Evolutionary conservation across 2,113 vertebrate species (phyloP), one percentile per base, ranked within the genome.

Genomic region (Stegastes partitus): DNA sequence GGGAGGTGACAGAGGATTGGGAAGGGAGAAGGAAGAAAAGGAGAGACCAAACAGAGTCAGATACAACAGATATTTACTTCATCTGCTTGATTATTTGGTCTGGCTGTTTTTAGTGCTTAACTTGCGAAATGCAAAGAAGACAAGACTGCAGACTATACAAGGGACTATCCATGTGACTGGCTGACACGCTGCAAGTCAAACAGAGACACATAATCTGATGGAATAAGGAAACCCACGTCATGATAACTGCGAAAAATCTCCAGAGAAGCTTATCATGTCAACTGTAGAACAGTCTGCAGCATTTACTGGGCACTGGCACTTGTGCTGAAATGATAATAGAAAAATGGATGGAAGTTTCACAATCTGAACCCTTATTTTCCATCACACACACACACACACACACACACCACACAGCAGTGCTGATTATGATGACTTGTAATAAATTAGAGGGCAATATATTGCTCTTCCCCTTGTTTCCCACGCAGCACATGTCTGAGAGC

Each of bases 401-500:
- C n/a, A 74, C 14, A 73, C 37, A 42, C 54, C 15, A 22, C 58
- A 66, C 77, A 31, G 39, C 53, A 26, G 28, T 26, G 71, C 18
- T 59, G 58, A 65, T 74, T 68, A 53, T 82, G 71, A 67, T 39
- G 72, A 64, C 55, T 49, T 64, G 70, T 83, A 77, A 84, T 89
- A 66, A 83, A 89, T 81, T 62, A 77, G 66, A 75, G 75, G 66
- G 77, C 45, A 37, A 42, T 82, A 65, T 64, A 59, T 82, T 73
- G 68, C 77, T 78, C 79, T 81, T 78, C 67, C 70, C 65, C 75
- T 63, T 57, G 57, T 86, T 91, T 90, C 71, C 81, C 74, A 75
- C 67, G n/a, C 75, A 77, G 68, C 85, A 73, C 87, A 84, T 86
- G 85, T 88, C 74, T 77, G 72, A 83, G 74, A 76, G 62, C 1